These are phyloP conservation scores for Polietes domitor DNA, from an alignment of 2,888 invertebrate species.

Conservation along the genomic window DNA sequence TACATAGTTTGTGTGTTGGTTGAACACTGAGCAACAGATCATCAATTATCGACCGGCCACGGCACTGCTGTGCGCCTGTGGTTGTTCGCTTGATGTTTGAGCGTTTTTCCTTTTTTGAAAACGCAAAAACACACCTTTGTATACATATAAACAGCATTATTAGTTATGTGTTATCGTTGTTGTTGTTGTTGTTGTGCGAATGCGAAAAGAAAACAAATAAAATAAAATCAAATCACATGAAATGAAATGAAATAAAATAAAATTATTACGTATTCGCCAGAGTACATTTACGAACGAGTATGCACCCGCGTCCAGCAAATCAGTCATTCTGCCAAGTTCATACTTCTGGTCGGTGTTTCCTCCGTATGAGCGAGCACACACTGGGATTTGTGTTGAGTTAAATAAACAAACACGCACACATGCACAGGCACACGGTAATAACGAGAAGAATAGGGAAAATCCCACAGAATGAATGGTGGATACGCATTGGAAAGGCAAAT, in stretches of 20 bases:
- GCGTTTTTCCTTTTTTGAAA: not conserved
- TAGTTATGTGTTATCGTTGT: conserved; percentile 31
- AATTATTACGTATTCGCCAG: conserved; percentile 48
- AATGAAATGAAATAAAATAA: conserved; percentile 32
- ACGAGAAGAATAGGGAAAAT: not conserved
- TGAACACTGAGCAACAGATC: conserved; percentile 7
- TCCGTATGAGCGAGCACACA: not conserved
- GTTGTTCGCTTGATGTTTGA: not conserved
- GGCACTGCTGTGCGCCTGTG: not conserved
- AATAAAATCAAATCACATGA: conserved; percentile 15
- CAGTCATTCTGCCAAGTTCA: not conserved
- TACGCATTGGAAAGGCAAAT: not conserved
- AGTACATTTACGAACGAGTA: too few species aligned
- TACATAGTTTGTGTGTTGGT: too few species aligned
- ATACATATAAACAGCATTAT: not conserved
- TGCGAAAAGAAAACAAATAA: conserved; percentile 9
- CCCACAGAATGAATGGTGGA: not conserved
- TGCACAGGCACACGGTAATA: not conserved
- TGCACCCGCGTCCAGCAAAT: conserved; percentile 9
- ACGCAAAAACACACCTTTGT: conserved; percentile 24
- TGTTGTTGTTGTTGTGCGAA: conserved; percentile 25
- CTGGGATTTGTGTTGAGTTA: not conserved
- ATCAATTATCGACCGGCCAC: conserved; percentile 36
- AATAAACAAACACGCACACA: conserved; percentile 9
- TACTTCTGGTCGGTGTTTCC: not conserved